These are phyloP conservation scores for Lysiphlebus fabarum DNA, from an alignment of 1,140 invertebrate species.

Conservation along the genomic window DNA sequence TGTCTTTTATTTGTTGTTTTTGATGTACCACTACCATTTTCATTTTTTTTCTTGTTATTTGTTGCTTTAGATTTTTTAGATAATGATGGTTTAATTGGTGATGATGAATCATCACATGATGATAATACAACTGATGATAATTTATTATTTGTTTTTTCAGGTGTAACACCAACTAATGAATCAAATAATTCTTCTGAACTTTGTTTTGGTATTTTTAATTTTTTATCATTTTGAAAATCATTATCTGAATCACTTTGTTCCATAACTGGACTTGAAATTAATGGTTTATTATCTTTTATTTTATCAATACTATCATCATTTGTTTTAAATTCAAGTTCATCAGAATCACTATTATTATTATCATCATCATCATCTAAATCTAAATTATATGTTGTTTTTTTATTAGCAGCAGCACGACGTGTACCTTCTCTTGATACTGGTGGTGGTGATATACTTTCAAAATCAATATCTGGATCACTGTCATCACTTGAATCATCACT, in stretches of 20 bases:
- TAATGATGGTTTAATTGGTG: constrained; percentile 36
- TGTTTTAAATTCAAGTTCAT: too few relatives aligned
- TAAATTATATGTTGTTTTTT: constrained; percentile 42
- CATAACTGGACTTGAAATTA: not conserved
- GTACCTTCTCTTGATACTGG: constrained; percentile 30
- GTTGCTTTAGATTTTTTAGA: constrained; percentile 35
- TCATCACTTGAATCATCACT: constrained; percentile 30
- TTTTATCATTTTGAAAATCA: constrained; percentile 42
- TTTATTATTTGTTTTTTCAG: constrained; percentile 32
- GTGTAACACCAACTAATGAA: constrained; percentile 43
- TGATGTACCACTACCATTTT: constrained; percentile 42
- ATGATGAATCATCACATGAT: constrained; percentile 26
- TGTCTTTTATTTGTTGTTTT: constrained; percentile 35
- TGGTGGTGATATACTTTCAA: constrained; percentile 45
- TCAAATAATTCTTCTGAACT: constrained; percentile 51
- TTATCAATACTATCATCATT: too few relatives aligned
- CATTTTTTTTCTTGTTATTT: constrained; percentile 37
- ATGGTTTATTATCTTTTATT: too few relatives aligned
- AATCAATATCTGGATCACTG: constrained; percentile 42
- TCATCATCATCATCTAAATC: constrained; percentile 34
- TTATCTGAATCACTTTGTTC: constrained; percentile 44
- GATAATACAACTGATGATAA: constrained; percentile 17
- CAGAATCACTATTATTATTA: constrained; percentile 30
- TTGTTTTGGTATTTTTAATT: constrained; percentile 38
- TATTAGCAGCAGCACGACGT: constrained; percentile 31